phyloP scores from a whole-genome alignment of 2,888 invertebrate species.

The Griposia aprilina region DNA sequence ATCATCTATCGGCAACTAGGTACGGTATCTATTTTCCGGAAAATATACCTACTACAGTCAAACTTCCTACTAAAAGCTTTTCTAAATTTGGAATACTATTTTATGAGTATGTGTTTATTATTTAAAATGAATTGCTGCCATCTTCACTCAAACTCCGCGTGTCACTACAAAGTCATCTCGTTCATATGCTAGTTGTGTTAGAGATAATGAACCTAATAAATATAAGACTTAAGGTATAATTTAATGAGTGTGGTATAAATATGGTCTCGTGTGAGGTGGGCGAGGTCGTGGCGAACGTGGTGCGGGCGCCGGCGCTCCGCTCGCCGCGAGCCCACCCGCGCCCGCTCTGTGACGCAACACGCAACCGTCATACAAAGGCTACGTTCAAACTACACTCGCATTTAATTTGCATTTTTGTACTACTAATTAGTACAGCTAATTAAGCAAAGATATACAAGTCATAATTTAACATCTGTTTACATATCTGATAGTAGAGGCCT shows the following conservation, averaged over 20 bases:
- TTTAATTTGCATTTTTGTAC: conserved; percentile 8
- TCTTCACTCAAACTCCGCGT: conserved; percentile 9
- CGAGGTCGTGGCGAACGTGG: conserved; percentile 72
- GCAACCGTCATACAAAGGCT: conserved; percentile 55
- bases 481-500: conserved; percentile 41
- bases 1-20: neutral
- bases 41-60: neutral
- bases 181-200: conserved; percentile 9
- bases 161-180: conserved; percentile 35
- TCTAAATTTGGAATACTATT: neutral
- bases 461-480: conserved; percentile 30
- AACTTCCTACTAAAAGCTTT: no score
- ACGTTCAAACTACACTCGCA: conserved; percentile 40
- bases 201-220: conserved; percentile 46
- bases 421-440: conserved; percentile 26
- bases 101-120: neutral
- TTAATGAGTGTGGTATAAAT: conserved; percentile 59
- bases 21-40: neutral
- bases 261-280: conserved; percentile 75
- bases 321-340: conserved; percentile 52
- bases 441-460: conserved; percentile 6
- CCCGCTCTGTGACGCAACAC: conserved; percentile 77
- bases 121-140: neutral
- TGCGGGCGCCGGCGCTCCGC: conserved; percentile 61
- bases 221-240: conserved; percentile 40